Evolutionary conservation across 2,113 vertebrate genomes (phyloP), one percentile per base, ranked within the genome.

Genomic region (Percina caprodes): DNA sequence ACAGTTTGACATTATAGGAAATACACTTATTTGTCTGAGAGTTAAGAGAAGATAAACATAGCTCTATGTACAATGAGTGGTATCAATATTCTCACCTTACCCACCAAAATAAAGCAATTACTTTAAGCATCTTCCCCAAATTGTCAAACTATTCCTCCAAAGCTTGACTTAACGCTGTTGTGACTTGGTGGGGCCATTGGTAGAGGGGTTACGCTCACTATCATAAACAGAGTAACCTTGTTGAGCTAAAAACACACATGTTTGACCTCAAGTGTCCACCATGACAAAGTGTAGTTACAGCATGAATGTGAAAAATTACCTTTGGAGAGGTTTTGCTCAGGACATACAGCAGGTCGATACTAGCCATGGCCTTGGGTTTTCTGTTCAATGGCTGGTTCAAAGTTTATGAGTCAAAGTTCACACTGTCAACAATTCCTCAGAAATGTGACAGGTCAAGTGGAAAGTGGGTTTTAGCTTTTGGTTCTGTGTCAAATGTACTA

Each of bases 301-400:
- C 66, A 85, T 83, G 75, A 85, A 91, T 24, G 80, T 90, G 90
- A 91, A 79, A 91, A 85, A 93, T 93, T 72, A 82, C 84, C 85
- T 85, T 82, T 45, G 72, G 71, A 61, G 59, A 80, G 78, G 82
- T 81, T 69, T 63, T 69, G 66, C 52, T 69, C 69, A 69, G 12
- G 67, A 51, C 18, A 30, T 6, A 56, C 18, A 82, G 56, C 68
- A 56, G 79, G 59, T 87, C 75, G 51, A 84, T 80, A 80, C 62
- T 73, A 61, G 65, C 69, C 78, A 19, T 79, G 90, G 89, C 86
- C 90, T 82, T 59, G 35, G 14, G 23, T 10, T 65, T 55, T 75
- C 23, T 72, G 79, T 67, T 80, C 86, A 77, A 88, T 89, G 76
- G 83, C 77, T 73, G 48, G 75, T 77, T 67, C 61, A 83, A 74